phyloP scores from a whole-genome alignment of 2,888 invertebrate species.

The Plutella xylostella region DNA sequence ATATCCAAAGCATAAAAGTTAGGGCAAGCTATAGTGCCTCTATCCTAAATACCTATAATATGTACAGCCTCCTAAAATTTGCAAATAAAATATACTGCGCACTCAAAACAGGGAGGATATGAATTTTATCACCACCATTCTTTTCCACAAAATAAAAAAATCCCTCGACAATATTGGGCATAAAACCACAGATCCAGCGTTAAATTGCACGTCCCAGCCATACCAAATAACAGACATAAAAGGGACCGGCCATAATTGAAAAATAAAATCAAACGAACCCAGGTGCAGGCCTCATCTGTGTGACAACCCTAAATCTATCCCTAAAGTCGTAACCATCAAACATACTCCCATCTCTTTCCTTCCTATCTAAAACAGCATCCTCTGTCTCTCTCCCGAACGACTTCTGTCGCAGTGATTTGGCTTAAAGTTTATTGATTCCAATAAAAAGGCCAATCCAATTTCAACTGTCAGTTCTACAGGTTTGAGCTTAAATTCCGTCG shows the following conservation, averaged over 20 bases:
- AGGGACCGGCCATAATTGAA: conserved; percentile 35
- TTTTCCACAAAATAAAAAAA: no score
- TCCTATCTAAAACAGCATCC: conserved; percentile 22
- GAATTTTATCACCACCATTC: no score
- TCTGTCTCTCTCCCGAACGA: conserved; percentile 37
- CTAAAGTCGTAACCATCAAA: conserved; percentile 29
- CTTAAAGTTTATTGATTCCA: conserved; percentile 63
- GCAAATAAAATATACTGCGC: no score
- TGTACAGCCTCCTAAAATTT: no score
- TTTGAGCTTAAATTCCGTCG: conserved; percentile 25
- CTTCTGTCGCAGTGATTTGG: conserved; percentile 55
- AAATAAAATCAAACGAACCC: conserved; percentile 56
- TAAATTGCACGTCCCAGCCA: no score
- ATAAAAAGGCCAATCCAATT: conserved; percentile 25
- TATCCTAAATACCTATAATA: no score
- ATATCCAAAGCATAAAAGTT: no score
- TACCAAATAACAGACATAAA: conserved; percentile 10
- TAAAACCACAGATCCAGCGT: no score
- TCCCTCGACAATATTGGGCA: no score
- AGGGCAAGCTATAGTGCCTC: no score
- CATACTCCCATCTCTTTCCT: conserved; percentile 31
- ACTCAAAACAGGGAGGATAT: no score
- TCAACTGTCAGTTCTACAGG: conserved; percentile 23
- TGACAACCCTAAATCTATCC: conserved; percentile 39
- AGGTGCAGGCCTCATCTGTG: conserved; percentile 53